Percentiles rank a stretch among this genome's conserved stretches.
Conservation (phyloP, 2,113 vertebrate species). For the Camelus dromedarius region DNA sequence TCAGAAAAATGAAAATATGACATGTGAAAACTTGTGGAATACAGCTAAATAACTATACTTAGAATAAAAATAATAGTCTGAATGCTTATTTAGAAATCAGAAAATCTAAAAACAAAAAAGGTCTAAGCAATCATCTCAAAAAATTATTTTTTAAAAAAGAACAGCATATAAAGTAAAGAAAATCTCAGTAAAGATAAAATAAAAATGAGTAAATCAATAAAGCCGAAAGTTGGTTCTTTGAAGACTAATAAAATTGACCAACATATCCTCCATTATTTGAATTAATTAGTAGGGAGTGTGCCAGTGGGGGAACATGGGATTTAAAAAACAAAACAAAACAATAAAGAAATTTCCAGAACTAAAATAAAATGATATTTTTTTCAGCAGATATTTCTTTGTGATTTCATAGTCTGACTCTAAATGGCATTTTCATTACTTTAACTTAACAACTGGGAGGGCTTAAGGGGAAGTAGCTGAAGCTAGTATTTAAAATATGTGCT, state of each 20-base stretch:
- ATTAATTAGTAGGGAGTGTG: neutral
- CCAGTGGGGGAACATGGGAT: neutral
- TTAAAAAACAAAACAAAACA: neutral
- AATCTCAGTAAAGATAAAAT: neutral
- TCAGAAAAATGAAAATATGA: neutral
- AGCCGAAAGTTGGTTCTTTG: neutral
- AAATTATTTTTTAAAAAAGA: neutral
- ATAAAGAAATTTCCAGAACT: neutral
- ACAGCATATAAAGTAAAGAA: neutral
- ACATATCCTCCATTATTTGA: neutral
- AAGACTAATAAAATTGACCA: neutral
- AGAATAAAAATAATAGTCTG: neutral
- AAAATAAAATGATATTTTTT: conserved; percentile 44
- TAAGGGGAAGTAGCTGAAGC: neutral
- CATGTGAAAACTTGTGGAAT: neutral
- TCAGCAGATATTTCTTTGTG: conserved; percentile 19
- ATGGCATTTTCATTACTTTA: conserved; percentile 15
- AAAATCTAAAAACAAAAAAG: neutral
- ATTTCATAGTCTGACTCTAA: neutral
- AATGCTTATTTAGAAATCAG: neutral
- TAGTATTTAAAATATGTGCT: conserved; percentile 1
- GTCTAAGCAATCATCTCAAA: neutral
- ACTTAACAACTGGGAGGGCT: neutral
- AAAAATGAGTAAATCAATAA: neutral
- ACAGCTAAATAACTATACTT: neutral